Conservation (phyloP, 2,113 vertebrate genomes). For the Origma solitaria region DNA sequence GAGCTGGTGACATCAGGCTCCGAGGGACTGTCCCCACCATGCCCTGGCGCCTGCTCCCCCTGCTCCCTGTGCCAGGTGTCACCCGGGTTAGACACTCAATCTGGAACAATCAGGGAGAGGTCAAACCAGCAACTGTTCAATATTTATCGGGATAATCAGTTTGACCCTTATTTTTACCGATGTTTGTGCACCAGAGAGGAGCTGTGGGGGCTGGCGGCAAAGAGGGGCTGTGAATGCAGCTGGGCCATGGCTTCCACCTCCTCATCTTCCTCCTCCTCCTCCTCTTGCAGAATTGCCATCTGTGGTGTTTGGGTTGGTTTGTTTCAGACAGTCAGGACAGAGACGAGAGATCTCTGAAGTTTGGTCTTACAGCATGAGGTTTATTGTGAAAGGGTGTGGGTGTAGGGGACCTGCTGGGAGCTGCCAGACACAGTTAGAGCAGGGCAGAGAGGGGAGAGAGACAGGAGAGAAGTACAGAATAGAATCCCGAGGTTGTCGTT, state of each 20-base stretch:
- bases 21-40: fast-evolving
- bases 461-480: no score
- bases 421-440: no score
- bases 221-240: not conserved
- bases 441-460: no score
- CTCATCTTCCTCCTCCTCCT: not conserved
- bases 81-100: not conserved
- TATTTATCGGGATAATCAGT: constrained; percentile 57
- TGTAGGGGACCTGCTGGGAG: no score
- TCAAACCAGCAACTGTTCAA: constrained; percentile 43
- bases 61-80: not conserved
- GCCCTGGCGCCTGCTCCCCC: not conserved
- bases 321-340: no score
- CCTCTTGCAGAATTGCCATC: no score
- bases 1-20: not conserved
- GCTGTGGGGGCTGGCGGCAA: not conserved
- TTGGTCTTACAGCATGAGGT: no score
- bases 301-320: no score
- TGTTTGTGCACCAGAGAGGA: not conserved
- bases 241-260: not conserved
- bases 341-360: no score
- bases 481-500: no score
- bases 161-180: constrained; percentile 50
- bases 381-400: no score
- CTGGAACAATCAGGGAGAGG: not conserved